These are phyloP conservation scores for Takifugu flavidus DNA, from an alignment of 2,113 vertebrate species.

Conservation along the genomic window DNA sequence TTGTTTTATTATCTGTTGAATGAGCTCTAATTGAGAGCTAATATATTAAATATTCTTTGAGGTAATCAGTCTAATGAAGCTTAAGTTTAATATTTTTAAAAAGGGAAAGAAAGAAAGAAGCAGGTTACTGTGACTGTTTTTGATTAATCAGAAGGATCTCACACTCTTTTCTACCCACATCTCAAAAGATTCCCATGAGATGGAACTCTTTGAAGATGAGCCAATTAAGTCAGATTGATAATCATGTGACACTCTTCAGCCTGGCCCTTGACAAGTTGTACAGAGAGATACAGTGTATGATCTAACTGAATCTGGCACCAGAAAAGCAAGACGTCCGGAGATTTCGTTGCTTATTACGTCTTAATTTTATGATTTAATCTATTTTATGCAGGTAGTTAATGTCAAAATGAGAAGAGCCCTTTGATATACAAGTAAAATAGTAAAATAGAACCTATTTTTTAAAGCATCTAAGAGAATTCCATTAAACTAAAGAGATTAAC, in stretches of 20 bases:
- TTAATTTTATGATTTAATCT: neutral
- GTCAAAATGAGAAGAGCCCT: neutral
- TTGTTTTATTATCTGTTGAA: too few relatives aligned
- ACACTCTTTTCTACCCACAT: slow-evolving; percentile 9
- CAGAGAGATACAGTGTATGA: slow-evolving; percentile 13
- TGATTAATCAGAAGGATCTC: slow-evolving; percentile 9
- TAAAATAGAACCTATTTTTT: neutral
- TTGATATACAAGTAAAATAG: neutral
- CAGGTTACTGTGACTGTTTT: slow-evolving; percentile 23
- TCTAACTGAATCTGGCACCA: neutral
- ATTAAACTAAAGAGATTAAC: too few relatives aligned
- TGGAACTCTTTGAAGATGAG: slow-evolving; percentile 41
- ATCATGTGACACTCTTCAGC: slow-evolving; percentile 25
- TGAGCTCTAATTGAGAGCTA: too few relatives aligned
- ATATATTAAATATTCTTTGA: too few relatives aligned
- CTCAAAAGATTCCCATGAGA: slow-evolving; percentile 22
- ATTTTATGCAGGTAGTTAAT: neutral
- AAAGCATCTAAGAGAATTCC: neutral
- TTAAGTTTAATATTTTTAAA: neutral
- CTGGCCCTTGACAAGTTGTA: neutral
- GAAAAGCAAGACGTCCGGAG: slow-evolving; percentile 7
- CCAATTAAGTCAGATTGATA: slow-evolving; percentile 26
- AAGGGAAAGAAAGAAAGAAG: slow-evolving; percentile 16
- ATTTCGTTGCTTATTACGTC: neutral
- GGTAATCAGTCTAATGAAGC: slow-evolving; percentile 15